Conservation (phyloP, 2,113 vertebrate species). For the Clinocottus analis region DNA sequence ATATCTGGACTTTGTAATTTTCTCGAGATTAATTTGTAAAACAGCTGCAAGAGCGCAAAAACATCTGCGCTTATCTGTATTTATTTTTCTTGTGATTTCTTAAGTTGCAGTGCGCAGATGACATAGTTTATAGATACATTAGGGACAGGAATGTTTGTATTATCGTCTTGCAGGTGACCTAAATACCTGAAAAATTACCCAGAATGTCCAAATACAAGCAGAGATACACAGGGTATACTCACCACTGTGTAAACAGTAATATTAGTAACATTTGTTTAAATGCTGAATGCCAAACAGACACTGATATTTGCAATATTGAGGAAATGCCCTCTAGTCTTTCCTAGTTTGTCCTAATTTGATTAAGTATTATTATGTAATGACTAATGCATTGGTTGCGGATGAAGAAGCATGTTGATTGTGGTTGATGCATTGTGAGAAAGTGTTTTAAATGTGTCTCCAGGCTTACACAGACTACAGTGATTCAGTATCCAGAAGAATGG, state of each 20-base stretch:
- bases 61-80: background rate
- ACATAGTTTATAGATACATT: background rate
- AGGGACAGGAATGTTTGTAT: background rate
- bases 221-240: background rate
- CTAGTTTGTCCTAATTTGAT: background rate
- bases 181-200: background rate
- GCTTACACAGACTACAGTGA: constrained; percentile 99
- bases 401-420: background rate
- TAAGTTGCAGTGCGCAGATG: background rate
- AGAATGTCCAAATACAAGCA: background rate
- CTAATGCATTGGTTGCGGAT: background rate
- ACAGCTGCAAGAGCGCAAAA: background rate
- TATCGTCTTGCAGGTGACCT: background rate
- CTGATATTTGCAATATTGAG: background rate
- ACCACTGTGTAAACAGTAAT: background rate
- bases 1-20: background rate
- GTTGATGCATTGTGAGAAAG: constrained; percentile 4
- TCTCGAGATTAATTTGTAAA: background rate
- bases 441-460: constrained; percentile 76
- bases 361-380: background rate
- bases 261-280: background rate
- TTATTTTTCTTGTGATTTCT: background rate
- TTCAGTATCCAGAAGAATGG: constrained; percentile 97
- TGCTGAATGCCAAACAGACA: background rate
- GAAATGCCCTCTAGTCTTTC: background rate